These are phyloP conservation scores for Papilio polyxenes DNA, from an alignment of 1,140 invertebrate genomes.

Conservation along the genomic window DNA sequence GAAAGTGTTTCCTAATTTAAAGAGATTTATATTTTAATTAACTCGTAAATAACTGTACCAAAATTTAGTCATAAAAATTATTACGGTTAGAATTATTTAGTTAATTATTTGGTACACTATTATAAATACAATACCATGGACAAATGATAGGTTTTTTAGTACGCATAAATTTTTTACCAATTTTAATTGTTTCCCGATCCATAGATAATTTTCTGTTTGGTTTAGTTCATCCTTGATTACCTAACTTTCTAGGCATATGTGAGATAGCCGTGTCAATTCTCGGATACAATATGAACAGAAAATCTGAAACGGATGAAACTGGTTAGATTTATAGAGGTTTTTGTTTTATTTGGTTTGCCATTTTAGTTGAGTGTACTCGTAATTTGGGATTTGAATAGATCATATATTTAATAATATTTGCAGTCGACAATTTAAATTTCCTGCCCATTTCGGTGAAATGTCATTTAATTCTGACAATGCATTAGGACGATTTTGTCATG, in stretches of 20 bases:
- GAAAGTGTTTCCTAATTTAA: too few species aligned
- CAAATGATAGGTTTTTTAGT: neutral
- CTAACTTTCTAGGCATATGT: slow-evolving; percentile 61
- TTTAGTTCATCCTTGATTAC: slow-evolving; percentile 9
- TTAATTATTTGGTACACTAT: too few species aligned
- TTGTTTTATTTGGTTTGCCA: slow-evolving; percentile 40
- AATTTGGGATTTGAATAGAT: slow-evolving; percentile 19
- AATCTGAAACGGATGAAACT: slow-evolving; percentile 60
- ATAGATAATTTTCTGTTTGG: neutral
- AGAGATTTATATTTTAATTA: too few species aligned
- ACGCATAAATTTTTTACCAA: neutral
- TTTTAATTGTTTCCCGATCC: neutral
- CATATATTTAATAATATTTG: too few species aligned
- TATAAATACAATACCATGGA: neutral
- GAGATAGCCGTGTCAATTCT: slow-evolving; percentile 63
- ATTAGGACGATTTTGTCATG: too few species aligned
- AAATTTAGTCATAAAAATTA: too few species aligned
- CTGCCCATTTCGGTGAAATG: too few species aligned
- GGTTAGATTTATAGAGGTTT: slow-evolving; percentile 56
- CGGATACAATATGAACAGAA: slow-evolving; percentile 60
- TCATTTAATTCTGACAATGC: too few species aligned
- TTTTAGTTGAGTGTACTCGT: neutral
- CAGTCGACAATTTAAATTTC: neutral
- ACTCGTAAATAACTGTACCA: too few species aligned
- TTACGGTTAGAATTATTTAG: too few species aligned